These are phyloP conservation scores for Lasioglossum oenotherae DNA, from an alignment of 2,888 invertebrate genomes.

Conservation along the genomic window DNA sequence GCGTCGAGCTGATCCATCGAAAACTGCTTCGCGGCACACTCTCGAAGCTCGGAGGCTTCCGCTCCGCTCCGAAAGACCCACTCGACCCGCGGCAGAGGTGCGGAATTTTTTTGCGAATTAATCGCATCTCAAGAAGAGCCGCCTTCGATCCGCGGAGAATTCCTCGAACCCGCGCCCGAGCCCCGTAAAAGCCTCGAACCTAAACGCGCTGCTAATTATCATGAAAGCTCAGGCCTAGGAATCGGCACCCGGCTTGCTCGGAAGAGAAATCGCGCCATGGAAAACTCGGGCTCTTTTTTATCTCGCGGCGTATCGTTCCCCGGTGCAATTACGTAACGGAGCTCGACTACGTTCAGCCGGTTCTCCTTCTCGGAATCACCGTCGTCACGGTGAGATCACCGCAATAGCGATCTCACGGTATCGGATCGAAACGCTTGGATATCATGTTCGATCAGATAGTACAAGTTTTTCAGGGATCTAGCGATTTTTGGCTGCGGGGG, in stretches of 20 bases:
- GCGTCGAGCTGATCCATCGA: constrained; percentile 43
- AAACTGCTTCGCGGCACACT: constrained; percentile 29
- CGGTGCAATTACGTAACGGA: constrained; percentile 49
- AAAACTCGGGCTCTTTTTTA: constrained; percentile 32
- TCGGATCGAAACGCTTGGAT: background rate
- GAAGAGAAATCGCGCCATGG: constrained; percentile 39
- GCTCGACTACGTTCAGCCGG: constrained; percentile 24
- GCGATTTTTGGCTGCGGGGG: background rate
- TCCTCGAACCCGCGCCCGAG: background rate
- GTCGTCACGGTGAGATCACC: constrained; percentile 27
- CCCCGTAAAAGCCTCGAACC: background rate
- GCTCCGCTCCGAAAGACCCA: background rate
- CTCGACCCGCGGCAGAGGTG: constrained; percentile 1
- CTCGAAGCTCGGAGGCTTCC: constrained; percentile 1
- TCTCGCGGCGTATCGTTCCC: constrained; percentile 40
- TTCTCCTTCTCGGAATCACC: constrained; percentile 29
- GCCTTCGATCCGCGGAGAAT: constrained; percentile 2
- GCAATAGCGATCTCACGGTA: constrained; percentile 24
- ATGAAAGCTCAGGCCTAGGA: background rate
- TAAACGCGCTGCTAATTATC: background rate
- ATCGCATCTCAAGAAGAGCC: constrained; percentile 36
- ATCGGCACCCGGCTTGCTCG: background rate
- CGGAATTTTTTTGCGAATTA: constrained; percentile 27
- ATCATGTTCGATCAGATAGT: background rate
- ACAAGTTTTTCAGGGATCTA: background rate